phyloP scores from a whole-genome alignment of 2,888 invertebrate genomes.

The Phrixothrix hirtus region DNA sequence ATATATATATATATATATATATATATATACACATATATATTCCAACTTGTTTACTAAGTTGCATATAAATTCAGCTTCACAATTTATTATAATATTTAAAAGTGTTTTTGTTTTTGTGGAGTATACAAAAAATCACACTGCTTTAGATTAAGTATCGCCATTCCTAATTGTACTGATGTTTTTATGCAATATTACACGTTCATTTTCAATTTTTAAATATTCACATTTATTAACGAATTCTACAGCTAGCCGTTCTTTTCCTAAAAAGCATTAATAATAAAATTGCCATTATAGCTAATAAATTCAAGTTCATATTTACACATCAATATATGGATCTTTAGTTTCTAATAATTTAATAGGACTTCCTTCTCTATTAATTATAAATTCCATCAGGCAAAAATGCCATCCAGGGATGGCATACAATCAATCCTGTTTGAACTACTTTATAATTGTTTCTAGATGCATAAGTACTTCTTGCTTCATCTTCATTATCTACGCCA shows the following conservation, averaged over 20 bases:
- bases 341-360: slow-evolving; percentile 10
- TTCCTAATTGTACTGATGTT: slow-evolving; percentile 3
- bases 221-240: neutral
- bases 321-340: slow-evolving; percentile 3
- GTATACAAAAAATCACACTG: neutral
- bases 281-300: neutral
- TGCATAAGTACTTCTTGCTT: neutral
- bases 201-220: neutral
- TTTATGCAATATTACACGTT: neutral
- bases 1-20: too few species aligned
- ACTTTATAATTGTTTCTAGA: slow-evolving; percentile 2
- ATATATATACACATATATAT: too few species aligned
- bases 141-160: neutral
- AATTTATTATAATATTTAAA: neutral
- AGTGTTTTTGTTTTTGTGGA: neutral
- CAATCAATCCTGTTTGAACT: slow-evolving; percentile 6
- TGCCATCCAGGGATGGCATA: slow-evolving; percentile 9
- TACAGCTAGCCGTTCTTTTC: neutral
- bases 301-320: neutral
- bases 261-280: slow-evolving; percentile 1
- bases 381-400: slow-evolving; percentile 7
- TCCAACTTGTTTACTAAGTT: too few species aligned
- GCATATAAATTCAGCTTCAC: neutral
- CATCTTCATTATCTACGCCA: neutral
- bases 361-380: slow-evolving; percentile 5